phyloP scores from a whole-genome alignment of 2,888 invertebrate genomes.

The Nymphalis c-album region DNA sequence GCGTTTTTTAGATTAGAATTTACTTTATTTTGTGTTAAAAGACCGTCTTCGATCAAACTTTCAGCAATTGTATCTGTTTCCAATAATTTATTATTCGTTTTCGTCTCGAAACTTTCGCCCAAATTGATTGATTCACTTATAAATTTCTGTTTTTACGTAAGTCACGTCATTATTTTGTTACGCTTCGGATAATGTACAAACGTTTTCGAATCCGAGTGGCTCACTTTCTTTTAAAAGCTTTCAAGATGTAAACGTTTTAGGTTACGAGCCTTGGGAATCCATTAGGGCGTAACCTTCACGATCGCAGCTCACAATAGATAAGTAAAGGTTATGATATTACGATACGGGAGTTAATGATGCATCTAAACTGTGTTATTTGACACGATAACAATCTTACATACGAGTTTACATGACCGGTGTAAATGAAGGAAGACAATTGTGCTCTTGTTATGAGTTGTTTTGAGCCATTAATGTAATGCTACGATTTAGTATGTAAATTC shows the following conservation, averaged over 20 bases:
- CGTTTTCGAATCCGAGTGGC: constrained; percentile 20
- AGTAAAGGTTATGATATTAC: constrained; percentile 24
- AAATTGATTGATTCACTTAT: constrained; percentile 13
- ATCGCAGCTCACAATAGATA: constrained; percentile 24
- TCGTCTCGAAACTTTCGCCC: background rate
- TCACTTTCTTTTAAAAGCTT: constrained; percentile 32
- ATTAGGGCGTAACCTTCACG: constrained; percentile 31
- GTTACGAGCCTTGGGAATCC: constrained; percentile 34
- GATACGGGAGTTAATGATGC: constrained; percentile 31
- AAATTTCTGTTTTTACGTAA: constrained; percentile 21
- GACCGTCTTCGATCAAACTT: background rate
- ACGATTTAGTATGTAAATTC: no score
- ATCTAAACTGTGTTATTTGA: constrained; percentile 24
- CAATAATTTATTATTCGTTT: background rate
- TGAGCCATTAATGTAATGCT: no score
- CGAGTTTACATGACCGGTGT: background rate
- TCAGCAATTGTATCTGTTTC: background rate
- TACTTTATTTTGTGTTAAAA: background rate
- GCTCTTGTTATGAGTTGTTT: background rate
- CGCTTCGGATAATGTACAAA: constrained; percentile 18
- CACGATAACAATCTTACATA: background rate
- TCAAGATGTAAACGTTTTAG: constrained; percentile 33
- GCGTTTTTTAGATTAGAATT: background rate
- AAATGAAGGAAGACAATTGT: background rate
- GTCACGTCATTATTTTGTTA: constrained; percentile 24